Evolutionary conservation across 1,140 invertebrate species (phyloP).

Genomic region (Oncopeltus fasciatus): DNA sequence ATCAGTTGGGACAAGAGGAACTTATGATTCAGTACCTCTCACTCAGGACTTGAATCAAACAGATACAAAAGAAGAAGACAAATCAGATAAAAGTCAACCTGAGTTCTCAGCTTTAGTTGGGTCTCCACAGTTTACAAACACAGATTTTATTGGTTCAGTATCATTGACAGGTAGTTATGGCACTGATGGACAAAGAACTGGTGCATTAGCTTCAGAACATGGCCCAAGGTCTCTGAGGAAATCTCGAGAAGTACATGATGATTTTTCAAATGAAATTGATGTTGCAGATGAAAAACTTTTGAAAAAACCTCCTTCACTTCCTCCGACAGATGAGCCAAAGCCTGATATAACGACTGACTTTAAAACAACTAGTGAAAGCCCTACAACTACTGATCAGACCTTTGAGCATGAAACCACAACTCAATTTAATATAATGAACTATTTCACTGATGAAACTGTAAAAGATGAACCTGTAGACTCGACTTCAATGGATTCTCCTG

Average conservation of each 20-base stretch:
- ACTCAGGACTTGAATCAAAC: not conserved
- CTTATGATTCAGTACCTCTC: not conserved
- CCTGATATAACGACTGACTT: constrained; percentile 22
- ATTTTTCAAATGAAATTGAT: constrained; percentile 19
- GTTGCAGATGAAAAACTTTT: constrained; percentile 15
- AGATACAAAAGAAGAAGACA: constrained; percentile 16
- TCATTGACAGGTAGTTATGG: constrained; percentile 21
- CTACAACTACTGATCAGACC: not conserved
- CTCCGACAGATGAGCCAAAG: constrained; percentile 10
- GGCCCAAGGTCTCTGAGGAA: constrained; percentile 32
- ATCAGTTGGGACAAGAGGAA: constrained; percentile 19
- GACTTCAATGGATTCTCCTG: constrained; percentile 19
- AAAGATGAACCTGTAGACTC: constrained; percentile 10
- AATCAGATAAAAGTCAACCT: constrained; percentile 21
- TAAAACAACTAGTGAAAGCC: constrained; percentile 19
- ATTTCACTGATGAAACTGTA: not conserved
- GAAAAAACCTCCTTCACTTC: constrained; percentile 3
- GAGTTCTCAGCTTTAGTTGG: constrained; percentile 20
- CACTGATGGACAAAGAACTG: constrained; percentile 18
- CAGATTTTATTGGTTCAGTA: constrained; percentile 17
- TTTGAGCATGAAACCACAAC: constrained; percentile 3
- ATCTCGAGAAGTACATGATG: constrained; percentile 13
- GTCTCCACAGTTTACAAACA: constrained; percentile 11
- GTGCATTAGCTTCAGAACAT: constrained; percentile 34
- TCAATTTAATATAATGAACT: constrained; percentile 5